These are phyloP conservation scores for Maniola hyperantus DNA, from an alignment of 2,888 invertebrate genomes.

Conservation along the genomic window DNA sequence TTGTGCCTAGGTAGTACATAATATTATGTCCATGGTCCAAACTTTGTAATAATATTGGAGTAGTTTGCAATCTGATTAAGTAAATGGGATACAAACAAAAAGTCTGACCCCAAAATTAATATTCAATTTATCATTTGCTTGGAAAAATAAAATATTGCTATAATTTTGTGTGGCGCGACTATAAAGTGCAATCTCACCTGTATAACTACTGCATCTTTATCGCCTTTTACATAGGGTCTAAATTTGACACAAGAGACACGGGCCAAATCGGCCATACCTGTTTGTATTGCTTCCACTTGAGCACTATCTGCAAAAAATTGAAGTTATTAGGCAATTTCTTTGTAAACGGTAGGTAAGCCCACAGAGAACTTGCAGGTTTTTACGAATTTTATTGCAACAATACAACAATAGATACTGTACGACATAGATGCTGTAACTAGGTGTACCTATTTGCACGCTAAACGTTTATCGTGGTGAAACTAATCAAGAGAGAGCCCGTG, in stretches of 20 bases:
- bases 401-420: conserved; percentile 30
- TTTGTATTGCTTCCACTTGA: conserved; percentile 72
- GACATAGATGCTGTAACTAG: conserved; percentile 23
- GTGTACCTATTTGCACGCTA: conserved; percentile 24
- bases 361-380: conserved; percentile 18
- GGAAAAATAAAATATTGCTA: no score
- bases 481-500: no score
- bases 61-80: no score
- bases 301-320: conserved; percentile 55
- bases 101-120: no score
- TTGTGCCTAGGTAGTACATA: no score
- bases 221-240: conserved; percentile 70
- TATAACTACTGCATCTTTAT: conserved; percentile 75
- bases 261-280: conserved; percentile 73
- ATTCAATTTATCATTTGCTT: no score
- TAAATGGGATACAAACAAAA: no score
- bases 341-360: not conserved
- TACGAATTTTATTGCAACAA: conserved; percentile 18
- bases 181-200: conserved; percentile 55
- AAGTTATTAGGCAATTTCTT: conserved; percentile 11
- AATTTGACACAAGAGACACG: conserved; percentile 77
- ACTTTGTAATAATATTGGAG: no score
- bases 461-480: conserved; percentile 15
- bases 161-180: no score
- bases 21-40: no score